Evolutionary conservation across 1,140 invertebrate species (phyloP), one percentile per base, ranked within the genome.

Genomic region (Pogonus chalceus): DNA sequence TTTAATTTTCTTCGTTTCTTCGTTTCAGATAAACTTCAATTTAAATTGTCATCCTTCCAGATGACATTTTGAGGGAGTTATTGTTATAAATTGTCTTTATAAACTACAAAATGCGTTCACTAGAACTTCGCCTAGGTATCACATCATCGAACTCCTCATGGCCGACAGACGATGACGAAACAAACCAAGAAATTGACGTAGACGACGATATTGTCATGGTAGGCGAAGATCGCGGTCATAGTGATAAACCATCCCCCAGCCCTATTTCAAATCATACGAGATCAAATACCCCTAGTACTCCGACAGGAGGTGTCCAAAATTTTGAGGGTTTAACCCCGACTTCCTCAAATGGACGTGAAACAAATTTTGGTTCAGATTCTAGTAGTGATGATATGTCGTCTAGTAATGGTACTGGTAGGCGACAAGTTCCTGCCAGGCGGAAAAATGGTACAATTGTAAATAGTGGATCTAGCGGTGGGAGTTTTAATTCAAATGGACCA

Each of bases 381-480:
- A 43, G 37, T 2, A 43, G 35, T 22, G 16, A 2, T 37, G 22
- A 35, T 16, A 23, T 18, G 31, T 35, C 7, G 9, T 53, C 16
- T 21, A 23, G 14, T 20, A 53, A 46, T 35, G 23, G 31, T 14
- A 26, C 2, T 20, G 20, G 22, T 35, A 31, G 21, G 2, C 12
- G 43, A 23, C 18, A 35, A 52, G n/a, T n/a, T n/a, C 50, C 20
- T n/a, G 51, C 37, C 10, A 12, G 35, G 37, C 16, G 21, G 51
- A 23, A 58, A 37, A n/a, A n/a, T n/a, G n/a, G n/a, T n/a, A 43
- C 37, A 4, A 43, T 7, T 43, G 18, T 4, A 4, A 31, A 31
- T 26, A 70, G 68, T 56, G 65, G 66, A 43, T 68, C 65, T 9
- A 70, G 68, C 60, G 67, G 68, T 20, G 56, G 56, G 31, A 65